Evolutionary conservation across 2,113 vertebrate species (phyloP).

Genomic region (Plotosus lineatus): DNA sequence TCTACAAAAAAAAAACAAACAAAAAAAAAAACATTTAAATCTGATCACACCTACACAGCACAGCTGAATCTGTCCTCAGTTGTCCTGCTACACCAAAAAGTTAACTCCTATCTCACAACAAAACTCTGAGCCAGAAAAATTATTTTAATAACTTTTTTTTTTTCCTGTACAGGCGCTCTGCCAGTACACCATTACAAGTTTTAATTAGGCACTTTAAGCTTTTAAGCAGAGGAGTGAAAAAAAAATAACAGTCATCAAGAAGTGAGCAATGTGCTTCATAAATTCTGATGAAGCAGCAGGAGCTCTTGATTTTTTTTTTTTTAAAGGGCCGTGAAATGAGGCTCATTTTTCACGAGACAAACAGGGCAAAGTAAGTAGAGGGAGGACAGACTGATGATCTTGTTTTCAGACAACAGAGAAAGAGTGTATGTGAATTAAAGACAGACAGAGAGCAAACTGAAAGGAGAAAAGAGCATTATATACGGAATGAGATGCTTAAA

Average conservation of each 20-base stretch:
- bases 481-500: neutral
- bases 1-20: neutral
- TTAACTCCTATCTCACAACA: slow-evolving; percentile 3
- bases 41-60: slow-evolving; percentile 7
- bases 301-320: slow-evolving; percentile 15
- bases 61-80: neutral
- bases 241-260: slow-evolving; percentile 34
- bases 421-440: neutral
- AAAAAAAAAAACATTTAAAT: neutral
- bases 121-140: neutral
- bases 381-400: slow-evolving; percentile 55
- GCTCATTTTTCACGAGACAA: slow-evolving; percentile 57
- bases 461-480: neutral
- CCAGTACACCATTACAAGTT: slow-evolving; percentile 45
- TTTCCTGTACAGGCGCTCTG: neutral
- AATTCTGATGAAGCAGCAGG: slow-evolving; percentile 50
- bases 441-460: neutral
- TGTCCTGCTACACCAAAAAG: neutral
- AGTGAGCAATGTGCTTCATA: slow-evolving; percentile 44
- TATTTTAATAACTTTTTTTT: neutral
- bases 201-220: slow-evolving; percentile 56
- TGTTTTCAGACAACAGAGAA: slow-evolving; percentile 23
- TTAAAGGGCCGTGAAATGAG: slow-evolving; percentile 41
- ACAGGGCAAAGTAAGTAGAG: slow-evolving; percentile 34
- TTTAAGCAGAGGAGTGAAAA: slow-evolving; percentile 43